Percentiles rank a stretch among this genome's conserved stretches.
phyloP scores from a whole-genome alignment of 1,140 invertebrate genomes.

The Olivierus martensii region DNA sequence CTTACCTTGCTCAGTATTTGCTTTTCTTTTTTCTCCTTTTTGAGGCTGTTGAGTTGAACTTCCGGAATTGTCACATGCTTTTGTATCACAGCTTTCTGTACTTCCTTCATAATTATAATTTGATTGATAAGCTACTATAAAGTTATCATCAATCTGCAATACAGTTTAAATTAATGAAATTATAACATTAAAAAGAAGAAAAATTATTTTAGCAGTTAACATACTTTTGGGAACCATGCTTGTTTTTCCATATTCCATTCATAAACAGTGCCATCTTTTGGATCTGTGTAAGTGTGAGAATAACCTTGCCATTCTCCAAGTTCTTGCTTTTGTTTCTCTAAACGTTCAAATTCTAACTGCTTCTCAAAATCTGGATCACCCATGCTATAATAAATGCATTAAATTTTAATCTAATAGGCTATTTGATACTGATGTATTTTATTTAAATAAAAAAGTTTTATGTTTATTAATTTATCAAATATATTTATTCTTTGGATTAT shows the following conservation, averaged over 20 bases:
- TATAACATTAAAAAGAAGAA: background rate
- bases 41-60: slow-evolving; percentile 6
- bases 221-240: slow-evolving; percentile 88
- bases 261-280: slow-evolving; percentile 68
- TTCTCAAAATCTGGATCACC: slow-evolving; percentile 29
- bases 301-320: slow-evolving; percentile 35
- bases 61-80: slow-evolving; percentile 20
- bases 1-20: slow-evolving; percentile 10
- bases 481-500: too few relatives aligned
- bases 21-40: slow-evolving; percentile 17
- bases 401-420: too few relatives aligned
- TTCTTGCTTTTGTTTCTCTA: slow-evolving; percentile 26
- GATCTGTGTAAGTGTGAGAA: slow-evolving; percentile 69
- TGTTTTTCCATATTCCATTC: slow-evolving; percentile 81
- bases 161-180: slow-evolving; percentile 14
- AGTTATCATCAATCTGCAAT: slow-evolving; percentile 77
- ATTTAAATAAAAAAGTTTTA: too few relatives aligned
- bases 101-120: slow-evolving; percentile 64
- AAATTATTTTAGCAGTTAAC: background rate
- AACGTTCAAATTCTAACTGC: slow-evolving; percentile 25
- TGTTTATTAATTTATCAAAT: too few relatives aligned
- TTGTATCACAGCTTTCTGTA: slow-evolving; percentile 20
- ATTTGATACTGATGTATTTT: too few relatives aligned
- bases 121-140: slow-evolving; percentile 90
- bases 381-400: background rate